Evolutionary conservation across 2,113 vertebrate genomes (phyloP).

Genomic region (Sula dactylatra): DNA sequence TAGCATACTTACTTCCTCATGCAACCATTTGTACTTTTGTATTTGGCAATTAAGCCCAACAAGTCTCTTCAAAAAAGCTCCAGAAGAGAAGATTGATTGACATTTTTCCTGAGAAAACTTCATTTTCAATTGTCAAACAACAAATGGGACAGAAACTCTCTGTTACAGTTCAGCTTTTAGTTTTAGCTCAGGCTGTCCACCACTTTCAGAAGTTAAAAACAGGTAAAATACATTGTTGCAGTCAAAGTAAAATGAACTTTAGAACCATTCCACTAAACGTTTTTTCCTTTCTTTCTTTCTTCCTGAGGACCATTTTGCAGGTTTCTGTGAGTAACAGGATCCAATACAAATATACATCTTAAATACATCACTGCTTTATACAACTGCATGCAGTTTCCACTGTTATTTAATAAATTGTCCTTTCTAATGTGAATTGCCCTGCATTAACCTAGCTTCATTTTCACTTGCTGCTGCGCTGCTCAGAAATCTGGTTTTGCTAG

Average conservation of each 20-base stretch:
- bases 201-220: not conserved
- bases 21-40: not conserved
- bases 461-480: not conserved
- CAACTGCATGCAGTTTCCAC: not conserved
- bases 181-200: not conserved
- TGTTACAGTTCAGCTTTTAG: not conserved
- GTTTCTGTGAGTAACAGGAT: not conserved
- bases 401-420: not conserved
- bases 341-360: not conserved
- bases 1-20: not conserved
- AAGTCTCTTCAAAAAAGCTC: not conserved
- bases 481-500: not conserved
- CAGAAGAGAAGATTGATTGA: not conserved
- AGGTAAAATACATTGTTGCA: not conserved
- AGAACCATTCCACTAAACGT: not conserved
- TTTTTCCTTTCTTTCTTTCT: not conserved
- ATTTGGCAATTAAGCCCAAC: not conserved
- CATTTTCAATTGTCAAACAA: not conserved
- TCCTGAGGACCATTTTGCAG: not conserved
- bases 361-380: not conserved
- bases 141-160: not conserved
- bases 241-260: not conserved
- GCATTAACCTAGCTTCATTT: not conserved
- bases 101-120: not conserved
- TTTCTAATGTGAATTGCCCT: not conserved